Evolutionary conservation across 2,797 vertebrate genomes (phyloP), one percentile per base, ranked within the genome.

Genomic region (Synaphobranchus kaupii): DNA sequence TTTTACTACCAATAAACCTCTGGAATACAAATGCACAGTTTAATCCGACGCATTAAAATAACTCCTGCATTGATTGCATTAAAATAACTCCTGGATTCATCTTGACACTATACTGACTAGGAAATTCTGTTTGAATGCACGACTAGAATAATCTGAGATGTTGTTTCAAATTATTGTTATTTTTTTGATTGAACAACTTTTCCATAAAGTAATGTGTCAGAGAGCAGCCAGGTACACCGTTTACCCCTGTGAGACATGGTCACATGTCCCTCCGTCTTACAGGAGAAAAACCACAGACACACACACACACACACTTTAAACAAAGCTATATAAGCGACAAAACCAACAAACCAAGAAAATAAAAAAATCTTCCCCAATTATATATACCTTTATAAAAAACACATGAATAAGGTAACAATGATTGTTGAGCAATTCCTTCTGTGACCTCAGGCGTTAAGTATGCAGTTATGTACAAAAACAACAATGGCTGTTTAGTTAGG

Each of bases 381-480:
- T 22, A 44, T 47, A 8, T 22, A 44, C 44, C 44, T 80, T 20
- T 17, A 31, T 13, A 7, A 76, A 15, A 44, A 76, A 1, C n/a
- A 15, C 12, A 44, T 76, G 71, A 44, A 50, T 25, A 39, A 87
- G 81, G 66, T 56, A 31, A 84, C 50, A 50, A 34, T 31, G 50
- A 34, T 22, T 5, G 10, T 84, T 84, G 81, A 83, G 63, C 86
- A 87, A 87, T 15, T 10, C 22, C 34, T 7, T 76, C 8, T 71
- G 81, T 73, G 80, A 87, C 28, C 17, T 84, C 81, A 87, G 28
- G 22, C 28, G 5, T 54, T 66, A 83, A 84, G 63, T 12, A 15
- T 47, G 81, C 47, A 50, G 63, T 71, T 84, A 44, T 71, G 58
- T 20, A 71, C 13, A 73, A 47, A 87, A 50, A 52, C 48, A 87